phyloP scores from a whole-genome alignment of 2,113 vertebrate genomes.

The Corvus hawaiiensis region DNA sequence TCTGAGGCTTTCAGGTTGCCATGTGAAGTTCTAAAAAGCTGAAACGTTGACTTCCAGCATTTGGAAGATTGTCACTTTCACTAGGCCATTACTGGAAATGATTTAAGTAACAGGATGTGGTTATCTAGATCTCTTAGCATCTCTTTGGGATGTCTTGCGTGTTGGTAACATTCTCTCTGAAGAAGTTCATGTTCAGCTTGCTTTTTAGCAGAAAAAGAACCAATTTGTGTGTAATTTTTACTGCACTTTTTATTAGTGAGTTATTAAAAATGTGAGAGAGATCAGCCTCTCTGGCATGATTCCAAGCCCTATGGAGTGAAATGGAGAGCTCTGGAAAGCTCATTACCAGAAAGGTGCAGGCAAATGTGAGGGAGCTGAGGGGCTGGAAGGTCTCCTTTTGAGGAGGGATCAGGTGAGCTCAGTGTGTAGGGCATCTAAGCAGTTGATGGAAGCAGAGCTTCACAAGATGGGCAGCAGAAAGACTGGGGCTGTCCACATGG shows the following conservation, averaged over 20 bases:
- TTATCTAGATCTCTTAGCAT: not conserved
- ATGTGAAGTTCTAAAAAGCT: not conserved
- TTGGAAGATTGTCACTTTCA: not conserved
- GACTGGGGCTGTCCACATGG: not conserved
- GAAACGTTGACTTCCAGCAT: not conserved
- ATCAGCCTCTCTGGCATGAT: not conserved
- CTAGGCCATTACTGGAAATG: not conserved
- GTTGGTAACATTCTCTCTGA: not conserved
- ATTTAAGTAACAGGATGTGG: not conserved
- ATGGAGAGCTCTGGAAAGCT: not conserved
- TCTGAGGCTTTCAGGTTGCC: not conserved
- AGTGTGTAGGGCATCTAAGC: not conserved
- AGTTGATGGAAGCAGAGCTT: not conserved
- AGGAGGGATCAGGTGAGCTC: not conserved
- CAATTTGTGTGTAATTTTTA: not conserved
- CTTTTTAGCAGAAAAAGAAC: not conserved
- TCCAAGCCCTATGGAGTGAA: not conserved
- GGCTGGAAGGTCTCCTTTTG: not conserved
- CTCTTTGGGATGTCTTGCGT: not conserved
- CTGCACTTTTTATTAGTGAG: not conserved
- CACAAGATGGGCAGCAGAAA: not conserved
- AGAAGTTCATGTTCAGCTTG: not conserved
- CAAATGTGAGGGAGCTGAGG: not conserved
- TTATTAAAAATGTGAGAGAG: not conserved
- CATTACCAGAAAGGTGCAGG: not conserved